Percentiles rank a stretch among this genome's conserved stretches.
Conservation (phyloP, 1,140 invertebrate species). For the Branchinecta lindahli region DNA sequence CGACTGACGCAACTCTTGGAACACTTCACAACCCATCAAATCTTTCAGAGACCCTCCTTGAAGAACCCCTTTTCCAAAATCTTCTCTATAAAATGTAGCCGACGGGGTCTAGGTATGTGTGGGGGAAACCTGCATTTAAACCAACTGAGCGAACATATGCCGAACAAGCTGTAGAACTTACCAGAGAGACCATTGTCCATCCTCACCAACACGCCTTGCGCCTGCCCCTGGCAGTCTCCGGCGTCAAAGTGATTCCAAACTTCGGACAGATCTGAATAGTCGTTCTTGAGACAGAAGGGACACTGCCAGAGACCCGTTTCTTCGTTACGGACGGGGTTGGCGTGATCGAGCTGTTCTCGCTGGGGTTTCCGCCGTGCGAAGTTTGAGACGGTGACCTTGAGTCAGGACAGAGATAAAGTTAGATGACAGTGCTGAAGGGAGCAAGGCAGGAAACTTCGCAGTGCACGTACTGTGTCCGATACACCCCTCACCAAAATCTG, state of each 20-base stretch:
- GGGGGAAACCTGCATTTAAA: too few species aligned
- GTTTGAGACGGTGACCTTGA: constrained; percentile 27
- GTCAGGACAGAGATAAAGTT: neutral
- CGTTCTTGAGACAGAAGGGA: constrained; percentile 85
- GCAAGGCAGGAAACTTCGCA: too few species aligned
- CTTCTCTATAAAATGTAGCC: too few species aligned
- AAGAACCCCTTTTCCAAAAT: too few species aligned
- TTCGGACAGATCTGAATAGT: constrained; percentile 86
- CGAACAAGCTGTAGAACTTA: neutral
- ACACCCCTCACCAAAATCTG: too few species aligned
- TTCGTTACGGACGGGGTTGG: constrained; percentile 83
- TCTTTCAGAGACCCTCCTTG: too few species aligned
- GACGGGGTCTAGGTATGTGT: too few species aligned
- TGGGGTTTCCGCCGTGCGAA: constrained; percentile 76
- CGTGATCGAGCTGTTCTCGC: constrained; percentile 81
- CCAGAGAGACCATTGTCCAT: constrained; percentile 83
- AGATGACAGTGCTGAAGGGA: too few species aligned
- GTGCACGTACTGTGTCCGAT: too few species aligned
- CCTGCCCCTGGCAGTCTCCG: constrained; percentile 83
- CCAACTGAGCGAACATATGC: too few species aligned
- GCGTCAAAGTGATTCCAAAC: constrained; percentile 97
- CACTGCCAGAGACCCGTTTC: constrained; percentile 92
- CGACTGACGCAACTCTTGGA: too few species aligned
- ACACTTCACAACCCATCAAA: too few species aligned
- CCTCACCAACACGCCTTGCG: constrained; percentile 71